Conservation (phyloP, 2,797 vertebrate genomes). For the Euphonia xanthogaster region DNA sequence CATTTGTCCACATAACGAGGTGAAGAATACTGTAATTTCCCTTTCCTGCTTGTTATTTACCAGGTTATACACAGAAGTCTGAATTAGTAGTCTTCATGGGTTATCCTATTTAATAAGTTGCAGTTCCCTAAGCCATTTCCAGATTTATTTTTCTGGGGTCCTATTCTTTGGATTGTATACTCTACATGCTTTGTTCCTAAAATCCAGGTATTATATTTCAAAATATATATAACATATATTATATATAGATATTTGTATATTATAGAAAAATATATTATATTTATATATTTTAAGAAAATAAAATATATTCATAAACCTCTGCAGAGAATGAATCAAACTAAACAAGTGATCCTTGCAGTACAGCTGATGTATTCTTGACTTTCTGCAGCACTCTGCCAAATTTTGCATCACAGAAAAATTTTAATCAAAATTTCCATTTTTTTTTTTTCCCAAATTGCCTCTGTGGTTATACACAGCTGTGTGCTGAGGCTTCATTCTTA, state of each 20-base stretch:
- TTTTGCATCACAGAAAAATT: background rate
- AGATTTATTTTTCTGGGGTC: background rate
- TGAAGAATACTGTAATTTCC: background rate
- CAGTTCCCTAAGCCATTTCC: background rate
- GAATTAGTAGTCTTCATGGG: background rate
- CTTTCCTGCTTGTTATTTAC: background rate
- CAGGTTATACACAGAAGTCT: background rate
- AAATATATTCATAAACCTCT: background rate
- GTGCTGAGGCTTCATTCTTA: background rate
- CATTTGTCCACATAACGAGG: fast-evolving
- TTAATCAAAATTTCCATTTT: background rate
- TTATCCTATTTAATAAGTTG: background rate
- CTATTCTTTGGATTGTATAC: background rate
- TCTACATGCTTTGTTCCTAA: background rate
- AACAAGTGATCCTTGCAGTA: background rate
- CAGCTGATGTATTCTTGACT: background rate
- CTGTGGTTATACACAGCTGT: background rate
- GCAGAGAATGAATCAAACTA: background rate
- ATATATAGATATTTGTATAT: background rate
- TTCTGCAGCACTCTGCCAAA: background rate
- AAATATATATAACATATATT: background rate
- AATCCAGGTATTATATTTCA: background rate
- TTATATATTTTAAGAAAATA: too few species aligned
- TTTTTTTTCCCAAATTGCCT: background rate
- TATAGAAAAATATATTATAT: background rate